phyloP scores from a whole-genome alignment of 2,797 vertebrate species.

The Notolabrus celidotus region DNA sequence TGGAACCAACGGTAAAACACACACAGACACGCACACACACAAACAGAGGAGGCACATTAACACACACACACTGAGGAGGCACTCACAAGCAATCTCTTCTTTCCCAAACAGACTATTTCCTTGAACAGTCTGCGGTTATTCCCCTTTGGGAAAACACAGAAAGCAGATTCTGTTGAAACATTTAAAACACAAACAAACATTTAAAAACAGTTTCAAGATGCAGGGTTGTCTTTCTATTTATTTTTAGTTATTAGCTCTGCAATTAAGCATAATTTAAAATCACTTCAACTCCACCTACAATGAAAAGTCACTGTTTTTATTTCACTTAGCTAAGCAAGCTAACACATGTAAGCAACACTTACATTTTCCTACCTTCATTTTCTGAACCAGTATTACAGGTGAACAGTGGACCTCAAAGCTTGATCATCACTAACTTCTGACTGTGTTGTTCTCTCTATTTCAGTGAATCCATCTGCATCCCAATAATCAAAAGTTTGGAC shows the following conservation, averaged over 20 bases:
- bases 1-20: conserved; percentile 32
- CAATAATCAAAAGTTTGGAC: too few relatives aligned
- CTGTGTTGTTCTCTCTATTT: too few relatives aligned
- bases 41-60: conserved; percentile 12
- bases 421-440: too few relatives aligned
- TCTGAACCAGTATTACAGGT: too few relatives aligned
- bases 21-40: background rate
- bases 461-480: too few relatives aligned
- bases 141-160: conserved; percentile 8
- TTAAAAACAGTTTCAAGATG: background rate
- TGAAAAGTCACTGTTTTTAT: too few relatives aligned
- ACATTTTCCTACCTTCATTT: too few relatives aligned
- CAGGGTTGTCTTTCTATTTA: rapidly evolving
- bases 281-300: background rate
- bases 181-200: background rate
- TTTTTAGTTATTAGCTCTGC: background rate
- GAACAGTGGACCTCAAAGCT: too few relatives aligned
- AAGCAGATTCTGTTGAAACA: background rate
- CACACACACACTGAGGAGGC: background rate
- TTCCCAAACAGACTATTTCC: background rate
- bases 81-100: background rate
- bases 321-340: too few relatives aligned
- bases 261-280: background rate
- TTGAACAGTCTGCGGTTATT: background rate
- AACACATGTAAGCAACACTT: too few relatives aligned